Base-by-base conservation (phyloP, 2,888 invertebrate genomes). In the Eledona agricola region DNA sequence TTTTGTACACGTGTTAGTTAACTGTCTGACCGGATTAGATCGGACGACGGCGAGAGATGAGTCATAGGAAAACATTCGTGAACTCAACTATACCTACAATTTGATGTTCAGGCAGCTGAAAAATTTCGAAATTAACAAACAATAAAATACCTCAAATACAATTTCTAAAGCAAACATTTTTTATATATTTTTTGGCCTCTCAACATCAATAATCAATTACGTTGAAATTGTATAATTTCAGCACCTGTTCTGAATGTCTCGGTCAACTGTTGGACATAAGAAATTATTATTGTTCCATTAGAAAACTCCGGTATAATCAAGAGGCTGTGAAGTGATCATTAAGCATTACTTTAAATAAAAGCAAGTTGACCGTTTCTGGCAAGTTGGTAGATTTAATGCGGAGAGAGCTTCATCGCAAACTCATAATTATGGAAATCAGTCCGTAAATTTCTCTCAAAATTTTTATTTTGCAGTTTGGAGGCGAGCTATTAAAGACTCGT, bases 371-470 rank as follows among this genome's bases (percentile, higher is more conserved):
- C 35, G 46, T 46, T 46, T 46, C 31, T 46, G 46, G 35, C 46
- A 46, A 16, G 25, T 28, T 40, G 26, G 26, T 28, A 28, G 40
- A 40, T 35, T 25, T 23, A 40, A 25, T 40, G 32, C 17, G 28
- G 29, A 38, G n/a, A n/a, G 31, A 31, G 29, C 38, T 49, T 16
- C 40, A 19, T 49, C n/a, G 10, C 31, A 5, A 49, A 49, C 38
- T 29, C 28, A 40, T 49, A 49, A 49, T 49, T 40, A 49, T 49
- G 49, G 49, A 49, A 49, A 49, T 49, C 23, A 49, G 38, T 17
- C 17, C n/a, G 16, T 49, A 40, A 40, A 40, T 49, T 40, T 25
- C 11, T 17, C 40, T 32, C 23, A 19, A 37, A 28, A 29, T 26
- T 49, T 38, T 49, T 38, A 38, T 38, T 34, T 29, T 29, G 25